Evolutionary conservation across 2,113 vertebrate genomes (phyloP), one percentile per base, ranked within the genome.

Genomic region (Elaphurus davidianus): DNA sequence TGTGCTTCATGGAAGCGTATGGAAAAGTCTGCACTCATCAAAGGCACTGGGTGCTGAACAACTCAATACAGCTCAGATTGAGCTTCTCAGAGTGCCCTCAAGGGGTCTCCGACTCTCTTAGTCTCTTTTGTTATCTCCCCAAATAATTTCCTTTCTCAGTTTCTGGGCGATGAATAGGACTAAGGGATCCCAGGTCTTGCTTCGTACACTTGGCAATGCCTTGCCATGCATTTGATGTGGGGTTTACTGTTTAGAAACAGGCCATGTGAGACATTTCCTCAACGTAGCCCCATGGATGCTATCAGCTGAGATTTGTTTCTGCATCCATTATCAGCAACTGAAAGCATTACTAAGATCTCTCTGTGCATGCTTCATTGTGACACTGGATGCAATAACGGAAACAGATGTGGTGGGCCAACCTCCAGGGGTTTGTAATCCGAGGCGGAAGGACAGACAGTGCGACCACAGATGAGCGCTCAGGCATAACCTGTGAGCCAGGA

Each of bases 391-490:
- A 96, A 43, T 82, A 78, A 95, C 94, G 45, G 67, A 86, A 96
- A 97, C 97, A 98, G 98, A 97, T 98, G 98, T 96, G 89, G 59
- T 78, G 84, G 23, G 55, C 87, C 79, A 92, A 11, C 83, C 93
- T 97, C 97, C 71, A 96, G 97, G 92, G 98, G 71, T 76, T 97
- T 97, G 62, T 91, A 81, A 40, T 96, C 92, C 59, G 88, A 91
- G 85, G 83, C 92, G 96, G 94, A 91, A 97, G 89, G 94, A 96
- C 55, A 88, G 95, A 91, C 50, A 96, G 52, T 83, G 55, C 1
- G 45, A 92, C 60, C 92, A 96, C 95, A 96, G 94, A 88, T 98
- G 96, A 97, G 97, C 81, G 5, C 96, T 97, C 96, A 96, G 96
- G 92, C 90, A 76, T 96, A 95, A 94, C 95, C 83, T 94, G 87